phyloP scores from a whole-genome alignment of 2,113 vertebrate species.

The Hemiscyllium ocellatum region DNA sequence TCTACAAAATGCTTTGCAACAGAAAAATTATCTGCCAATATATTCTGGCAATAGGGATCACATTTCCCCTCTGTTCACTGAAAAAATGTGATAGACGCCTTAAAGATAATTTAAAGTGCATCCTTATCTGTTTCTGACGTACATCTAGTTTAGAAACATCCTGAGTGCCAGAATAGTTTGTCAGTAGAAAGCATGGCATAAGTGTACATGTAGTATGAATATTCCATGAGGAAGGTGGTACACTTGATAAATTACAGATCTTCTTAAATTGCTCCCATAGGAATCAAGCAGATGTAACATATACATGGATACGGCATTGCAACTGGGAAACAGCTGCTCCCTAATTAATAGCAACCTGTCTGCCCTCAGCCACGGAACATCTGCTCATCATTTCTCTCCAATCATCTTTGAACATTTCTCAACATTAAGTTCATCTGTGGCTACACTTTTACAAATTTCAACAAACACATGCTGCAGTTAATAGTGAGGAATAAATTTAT shows the following conservation, averaged over 20 bases:
- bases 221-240: neutral
- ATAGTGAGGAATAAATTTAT: neutral
- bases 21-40: neutral
- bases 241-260: constrained; percentile 4
- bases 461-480: neutral
- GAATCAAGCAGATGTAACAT: constrained; percentile 14
- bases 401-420: neutral
- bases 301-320: neutral
- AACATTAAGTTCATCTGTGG: neutral
- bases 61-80: neutral
- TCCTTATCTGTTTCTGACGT: neutral
- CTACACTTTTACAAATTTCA: neutral
- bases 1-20: neutral
- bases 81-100: neutral
- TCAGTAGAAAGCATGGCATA: neutral
- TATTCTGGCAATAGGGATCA: neutral
- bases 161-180: neutral
- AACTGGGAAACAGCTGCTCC: constrained; percentile 8
- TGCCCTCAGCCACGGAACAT: neutral
- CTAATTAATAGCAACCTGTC: constrained; percentile 5
- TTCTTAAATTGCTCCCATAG: neutral
- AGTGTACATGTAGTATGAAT: neutral
- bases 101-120: neutral
- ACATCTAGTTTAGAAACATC: too few species aligned
- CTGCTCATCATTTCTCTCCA: neutral